Conservation (phyloP, 2,113 vertebrate genomes). For the Pyxicephalus adspersus region DNA sequence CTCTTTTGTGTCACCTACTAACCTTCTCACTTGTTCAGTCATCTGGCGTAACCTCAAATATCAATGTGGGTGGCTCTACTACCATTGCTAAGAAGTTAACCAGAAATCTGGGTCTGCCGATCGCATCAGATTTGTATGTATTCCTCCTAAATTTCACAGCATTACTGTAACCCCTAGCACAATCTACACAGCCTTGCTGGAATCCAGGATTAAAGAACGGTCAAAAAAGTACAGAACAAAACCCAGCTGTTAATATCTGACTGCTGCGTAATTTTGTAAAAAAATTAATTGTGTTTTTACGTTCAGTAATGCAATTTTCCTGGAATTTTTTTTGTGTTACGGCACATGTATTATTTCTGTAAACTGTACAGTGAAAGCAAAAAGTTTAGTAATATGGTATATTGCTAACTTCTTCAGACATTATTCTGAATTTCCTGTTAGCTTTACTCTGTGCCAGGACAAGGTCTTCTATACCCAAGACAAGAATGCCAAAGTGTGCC, state of each 20-base stretch:
- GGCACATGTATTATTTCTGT: no score
- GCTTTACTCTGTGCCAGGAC: no score
- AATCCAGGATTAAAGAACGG: neutral
- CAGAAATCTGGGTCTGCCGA: conserved; percentile 24
- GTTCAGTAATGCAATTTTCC: neutral
- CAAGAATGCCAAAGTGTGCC: no score
- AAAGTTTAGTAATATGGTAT: no score
- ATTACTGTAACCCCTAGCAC: conserved; percentile 10
- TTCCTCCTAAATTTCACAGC: neutral
- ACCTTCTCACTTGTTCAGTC: conserved; percentile 20
- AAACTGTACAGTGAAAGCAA: no score
- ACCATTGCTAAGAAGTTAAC: neutral
- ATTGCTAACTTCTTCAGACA: no score
- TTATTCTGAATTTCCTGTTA: no score
- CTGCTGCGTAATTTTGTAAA: neutral
- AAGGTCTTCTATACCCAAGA: no score
- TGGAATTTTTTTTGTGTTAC: no score
- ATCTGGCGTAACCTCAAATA: conserved; percentile 26
- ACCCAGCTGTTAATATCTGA: no score
- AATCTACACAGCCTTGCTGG: neutral
- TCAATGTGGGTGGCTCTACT: conserved; percentile 20
- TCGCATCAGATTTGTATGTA: neutral
- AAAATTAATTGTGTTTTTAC: neutral
- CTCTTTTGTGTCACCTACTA: conserved; percentile 6
- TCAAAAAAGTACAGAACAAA: no score